Evolutionary conservation across 53 echinoderm and acorn worm species (phyloP), one percentile per base, ranked within the genome.

Genomic region (Temnopleurus reevesii): DNA sequence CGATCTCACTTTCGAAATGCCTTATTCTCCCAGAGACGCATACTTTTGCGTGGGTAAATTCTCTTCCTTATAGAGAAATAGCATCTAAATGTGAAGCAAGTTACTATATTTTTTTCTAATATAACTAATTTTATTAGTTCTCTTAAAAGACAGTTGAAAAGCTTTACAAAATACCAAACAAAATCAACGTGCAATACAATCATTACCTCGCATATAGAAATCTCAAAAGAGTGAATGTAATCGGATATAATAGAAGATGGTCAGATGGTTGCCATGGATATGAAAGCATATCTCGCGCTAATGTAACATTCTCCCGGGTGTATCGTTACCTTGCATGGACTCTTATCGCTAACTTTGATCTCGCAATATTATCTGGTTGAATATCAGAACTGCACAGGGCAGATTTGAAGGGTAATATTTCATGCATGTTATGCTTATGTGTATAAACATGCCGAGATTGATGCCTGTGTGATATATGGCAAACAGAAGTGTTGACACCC

Each of bases 351-450:
- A 0, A 41, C 38, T 12, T 34, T 41, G 36, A 41, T 71, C 71
- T 71, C 71, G n/a, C n/a, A 13, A 35, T 71, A 71, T 41, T 36
- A n/a, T 71, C 38, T 41, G 63, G 1, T 29, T 15, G 25, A 17
- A 29, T n/a, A 66, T 71, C 41, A 41, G 2, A 36, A 4, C 71
- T 38, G 36, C 71, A n/a, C 5, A 19, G n/a, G 71, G 23, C 19
- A 71, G 71, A 19, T 71, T 71, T 19, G n/a, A 41, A 6, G 71
- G 71, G 71, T 71, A 36, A 71, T 71, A 71, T 71, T 71, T 71
- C 71, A 71, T 71, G 41, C 71, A 41, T 43, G 43, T 41, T 71
- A 47, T 79, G 79, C 46, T 46, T 29, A 79, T 47, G 79, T 47
- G 28, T 79, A 79, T 38, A 71, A 8, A 79, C 46, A 29, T 28